Conservation (phyloP, 2,888 invertebrate genomes). For the Dryomyza anilis region DNA sequence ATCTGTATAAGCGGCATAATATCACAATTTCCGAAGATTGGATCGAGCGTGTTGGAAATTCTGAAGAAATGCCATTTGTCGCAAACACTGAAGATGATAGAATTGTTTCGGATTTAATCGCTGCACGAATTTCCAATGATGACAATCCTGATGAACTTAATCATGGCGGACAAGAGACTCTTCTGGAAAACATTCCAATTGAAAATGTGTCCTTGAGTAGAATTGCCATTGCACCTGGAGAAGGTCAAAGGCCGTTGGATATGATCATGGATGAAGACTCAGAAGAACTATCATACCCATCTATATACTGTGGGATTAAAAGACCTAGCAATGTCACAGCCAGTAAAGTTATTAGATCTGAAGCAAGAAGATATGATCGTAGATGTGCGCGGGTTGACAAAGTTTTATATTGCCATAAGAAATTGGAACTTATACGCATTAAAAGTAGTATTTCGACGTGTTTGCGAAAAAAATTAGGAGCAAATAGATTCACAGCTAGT, state of each 20-base stretch:
- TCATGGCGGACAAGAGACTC: slow-evolving; percentile 29
- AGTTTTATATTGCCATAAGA: slow-evolving; percentile 28
- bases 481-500: not conserved
- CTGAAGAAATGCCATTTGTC: slow-evolving; percentile 22
- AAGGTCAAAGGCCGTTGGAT: too few relatives aligned
- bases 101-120: not conserved
- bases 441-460: slow-evolving; percentile 28
- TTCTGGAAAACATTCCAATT: slow-evolving; percentile 28
- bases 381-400: slow-evolving; percentile 32
- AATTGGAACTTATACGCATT: slow-evolving; percentile 26
- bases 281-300: slow-evolving; percentile 29
- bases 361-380: slow-evolving; percentile 29
- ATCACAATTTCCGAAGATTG: slow-evolving; percentile 22
- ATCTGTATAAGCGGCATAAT: too few relatives aligned
- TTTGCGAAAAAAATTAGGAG: slow-evolving; percentile 19
- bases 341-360: slow-evolving; percentile 25
- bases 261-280: slow-evolving; percentile 30
- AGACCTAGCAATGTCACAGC: too few relatives aligned
- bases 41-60: not conserved
- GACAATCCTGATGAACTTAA: not conserved
- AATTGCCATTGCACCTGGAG: slow-evolving; percentile 30
- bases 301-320: slow-evolving; percentile 27
- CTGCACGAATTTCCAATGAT: not conserved
- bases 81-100: slow-evolving; percentile 14
- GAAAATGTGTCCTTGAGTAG: slow-evolving; percentile 20